Evolutionary conservation across 2,113 vertebrate species (phyloP).

Genomic region (Sterrhoptilus dennistouni): DNA sequence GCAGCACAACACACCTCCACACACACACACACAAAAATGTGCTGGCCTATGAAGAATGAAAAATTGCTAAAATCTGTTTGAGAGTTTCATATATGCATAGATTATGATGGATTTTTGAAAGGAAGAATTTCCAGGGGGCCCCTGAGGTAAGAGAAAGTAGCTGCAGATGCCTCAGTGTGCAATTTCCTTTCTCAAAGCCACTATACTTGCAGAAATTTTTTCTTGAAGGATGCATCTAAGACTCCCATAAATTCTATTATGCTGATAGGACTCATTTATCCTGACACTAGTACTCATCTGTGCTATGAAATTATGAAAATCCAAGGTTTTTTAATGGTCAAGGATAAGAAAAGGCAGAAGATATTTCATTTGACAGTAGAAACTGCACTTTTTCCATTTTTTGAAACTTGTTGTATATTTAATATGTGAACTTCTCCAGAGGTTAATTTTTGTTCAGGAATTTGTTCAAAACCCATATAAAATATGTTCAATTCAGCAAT

Average conservation of each 20-base stretch:
- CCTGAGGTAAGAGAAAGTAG: background rate
- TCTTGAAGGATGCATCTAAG: background rate
- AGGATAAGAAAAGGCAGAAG: background rate
- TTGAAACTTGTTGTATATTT: background rate
- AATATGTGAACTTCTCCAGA: background rate
- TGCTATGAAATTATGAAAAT: background rate
- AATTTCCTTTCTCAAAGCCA: background rate
- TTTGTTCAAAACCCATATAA: background rate
- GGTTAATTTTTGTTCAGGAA: background rate
- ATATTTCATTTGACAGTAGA: background rate
- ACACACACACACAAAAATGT: background rate
- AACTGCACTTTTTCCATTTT: background rate
- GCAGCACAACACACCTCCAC: background rate
- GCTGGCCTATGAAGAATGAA: background rate
- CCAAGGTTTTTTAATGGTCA: background rate
- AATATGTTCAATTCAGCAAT: background rate
- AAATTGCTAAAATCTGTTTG: background rate
- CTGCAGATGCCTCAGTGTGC: background rate
- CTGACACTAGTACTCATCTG: background rate
- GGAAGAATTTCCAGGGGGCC: background rate
- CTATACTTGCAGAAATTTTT: background rate
- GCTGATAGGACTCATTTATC: background rate
- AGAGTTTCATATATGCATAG: background rate
- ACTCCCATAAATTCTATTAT: background rate
- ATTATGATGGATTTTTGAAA: background rate